Evolutionary conservation across 1,140 invertebrate genomes (phyloP).

Genomic region (Oscheius sp.): DNA sequence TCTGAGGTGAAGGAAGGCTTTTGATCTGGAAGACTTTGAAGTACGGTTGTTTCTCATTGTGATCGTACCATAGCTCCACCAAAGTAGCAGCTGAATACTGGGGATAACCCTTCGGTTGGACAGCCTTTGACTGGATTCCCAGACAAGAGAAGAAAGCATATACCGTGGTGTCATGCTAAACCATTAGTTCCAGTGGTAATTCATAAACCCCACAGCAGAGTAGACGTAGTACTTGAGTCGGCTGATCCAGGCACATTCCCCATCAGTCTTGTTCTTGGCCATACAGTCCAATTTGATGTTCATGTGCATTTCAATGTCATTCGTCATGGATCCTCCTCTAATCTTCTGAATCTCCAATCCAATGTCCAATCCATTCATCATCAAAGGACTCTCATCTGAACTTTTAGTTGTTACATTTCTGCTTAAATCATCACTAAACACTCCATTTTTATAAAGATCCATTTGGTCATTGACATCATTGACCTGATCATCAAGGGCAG

Average conservation of each 20-base stretch:
- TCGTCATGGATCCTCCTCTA: slow-evolving; percentile 28
- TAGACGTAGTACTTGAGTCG: slow-evolving; percentile 21
- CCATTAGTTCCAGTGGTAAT: neutral
- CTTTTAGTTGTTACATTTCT: neutral
- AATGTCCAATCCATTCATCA: slow-evolving; percentile 25
- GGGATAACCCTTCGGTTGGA: slow-evolving; percentile 16
- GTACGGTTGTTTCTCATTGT: neutral
- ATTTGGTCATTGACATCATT: slow-evolving; percentile 33
- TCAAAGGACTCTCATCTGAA: slow-evolving; percentile 11
- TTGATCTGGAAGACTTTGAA: neutral
- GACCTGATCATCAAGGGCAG: neutral
- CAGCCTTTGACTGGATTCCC: slow-evolving; percentile 7
- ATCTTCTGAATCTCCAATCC: slow-evolving; percentile 19
- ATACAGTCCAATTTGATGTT: slow-evolving; percentile 27
- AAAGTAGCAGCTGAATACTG: slow-evolving; percentile 17
- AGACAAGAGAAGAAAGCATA: slow-evolving; percentile 26
- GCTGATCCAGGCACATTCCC: slow-evolving; percentile 30
- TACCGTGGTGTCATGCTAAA: slow-evolving; percentile 22
- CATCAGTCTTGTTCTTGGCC: neutral
- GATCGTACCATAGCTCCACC: slow-evolving; percentile 15
- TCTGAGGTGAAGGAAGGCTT: neutral
- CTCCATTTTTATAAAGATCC: slow-evolving; percentile 37
- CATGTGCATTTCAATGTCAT: slow-evolving; percentile 32
- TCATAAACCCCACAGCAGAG: slow-evolving; percentile 21
- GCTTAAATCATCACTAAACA: slow-evolving; percentile 25